A percentile compares a stretch with the other conserved stretches of the same genome.
Conservation (phyloP, 2,797 vertebrate genomes). For the Vireo griseus region DNA sequence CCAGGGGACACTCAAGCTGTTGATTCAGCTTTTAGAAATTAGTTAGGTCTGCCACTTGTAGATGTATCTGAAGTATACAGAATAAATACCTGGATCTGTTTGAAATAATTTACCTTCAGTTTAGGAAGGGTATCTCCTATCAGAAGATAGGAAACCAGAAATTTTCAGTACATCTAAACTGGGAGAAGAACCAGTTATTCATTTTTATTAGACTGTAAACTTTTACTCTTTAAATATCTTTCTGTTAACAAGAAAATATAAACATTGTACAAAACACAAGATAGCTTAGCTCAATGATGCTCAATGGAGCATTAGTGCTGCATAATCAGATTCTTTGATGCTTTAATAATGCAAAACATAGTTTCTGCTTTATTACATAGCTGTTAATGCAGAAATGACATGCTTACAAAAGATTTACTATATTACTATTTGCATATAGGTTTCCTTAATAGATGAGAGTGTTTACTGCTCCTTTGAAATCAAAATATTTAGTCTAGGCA, state of each 20-base stretch:
- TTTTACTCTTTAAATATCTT: neutral
- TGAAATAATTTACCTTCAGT: neutral
- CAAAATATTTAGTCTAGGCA: neutral
- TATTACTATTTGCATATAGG: constrained; percentile 28
- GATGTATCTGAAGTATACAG: neutral
- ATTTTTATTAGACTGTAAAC: constrained; percentile 2
- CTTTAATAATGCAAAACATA: constrained; percentile 55
- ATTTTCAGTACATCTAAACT: neutral
- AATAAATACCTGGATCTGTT: neutral
- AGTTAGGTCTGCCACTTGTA: neutral
- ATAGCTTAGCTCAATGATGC: neutral
- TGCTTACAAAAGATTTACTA: constrained; percentile 47
- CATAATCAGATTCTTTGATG: constrained; percentile 40
- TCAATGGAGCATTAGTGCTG: neutral
- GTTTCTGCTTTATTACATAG: constrained; percentile 32
- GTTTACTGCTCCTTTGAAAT: neutral
- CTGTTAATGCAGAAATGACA: constrained; percentile 41
- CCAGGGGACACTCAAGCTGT: neutral
- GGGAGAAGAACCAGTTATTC: neutral
- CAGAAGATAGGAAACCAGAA: too few species aligned
- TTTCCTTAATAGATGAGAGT: constrained; percentile 16
- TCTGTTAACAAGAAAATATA: neutral
- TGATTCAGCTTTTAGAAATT: neutral
- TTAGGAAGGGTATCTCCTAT: neutral
- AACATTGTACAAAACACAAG: neutral